Base-by-base conservation (phyloP, 2,888 invertebrate genomes). In the Punctoribates punctum region DNA sequence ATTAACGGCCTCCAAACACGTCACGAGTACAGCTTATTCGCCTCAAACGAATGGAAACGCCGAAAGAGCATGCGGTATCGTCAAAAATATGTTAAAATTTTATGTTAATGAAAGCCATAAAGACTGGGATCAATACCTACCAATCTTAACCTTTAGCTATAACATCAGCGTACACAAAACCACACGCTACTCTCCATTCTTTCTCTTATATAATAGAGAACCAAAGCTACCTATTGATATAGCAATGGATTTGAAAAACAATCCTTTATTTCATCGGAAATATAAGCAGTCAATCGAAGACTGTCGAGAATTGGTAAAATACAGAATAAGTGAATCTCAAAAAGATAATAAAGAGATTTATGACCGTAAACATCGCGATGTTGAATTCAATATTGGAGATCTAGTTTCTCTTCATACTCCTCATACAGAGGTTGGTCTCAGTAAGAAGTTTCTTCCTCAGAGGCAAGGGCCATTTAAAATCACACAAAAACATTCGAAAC, bases 41-140 rank as follows among this genome's bases (percentile, higher is more conserved):
- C 78, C 77, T 3, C 73, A 77, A n/a, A 73, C 46, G 0, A 77
- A 78, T 48, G 73, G 74, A 1, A 20, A 77, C 0, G 74, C 60
- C 0, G 78, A 78, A 46, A 65, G 42, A 27, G 62, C 48, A 15
- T 75, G 73, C 20, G 51, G 51, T 17, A 78, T 73, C 9, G 20
- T 78, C 1, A 60, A 51, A 8, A 25, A 17, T 9, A 78, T 80
- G 77, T n/a, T 82, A 4, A 73, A 76, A 15, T 77, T 79, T 75
- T 81, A 80, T 77, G 78, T 79, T 25, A 57, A 80, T 25, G 65
- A 78, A 9, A 51, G 79, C 34, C 81, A 1, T 9, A 42, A 5
- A 1, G 9, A 42, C 1, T 82, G 82, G 82, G 82, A 82, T 75
- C 8, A 77, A 15, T 77, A 76, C 60, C 62, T 82, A 8, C 78